Evolutionary conservation across 1,140 invertebrate species (phyloP).

Genomic region (Drosophila pallidifrons): DNA sequence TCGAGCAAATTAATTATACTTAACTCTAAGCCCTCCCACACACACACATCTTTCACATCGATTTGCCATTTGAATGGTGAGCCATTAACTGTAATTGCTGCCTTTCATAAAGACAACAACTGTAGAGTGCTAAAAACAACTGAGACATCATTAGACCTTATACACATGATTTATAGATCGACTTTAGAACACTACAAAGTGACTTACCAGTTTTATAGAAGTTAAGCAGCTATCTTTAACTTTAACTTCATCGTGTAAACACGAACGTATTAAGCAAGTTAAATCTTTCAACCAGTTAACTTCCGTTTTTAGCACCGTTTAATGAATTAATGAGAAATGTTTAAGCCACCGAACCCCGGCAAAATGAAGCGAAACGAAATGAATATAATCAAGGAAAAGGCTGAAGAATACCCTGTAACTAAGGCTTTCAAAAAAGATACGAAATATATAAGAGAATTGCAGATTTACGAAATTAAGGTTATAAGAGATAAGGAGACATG

Average conservation of each 20-base stretch:
- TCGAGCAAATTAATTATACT: slow-evolving; percentile 77
- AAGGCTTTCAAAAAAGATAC: background rate
- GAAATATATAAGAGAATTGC: too few relatives aligned
- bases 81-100: slow-evolving; percentile 73
- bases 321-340: slow-evolving; percentile 66
- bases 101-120: slow-evolving; percentile 57
- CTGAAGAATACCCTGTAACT: slow-evolving; percentile 8
- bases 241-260: background rate
- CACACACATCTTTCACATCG: background rate
- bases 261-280: background rate
- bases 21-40: slow-evolving; percentile 43
- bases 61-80: slow-evolving; percentile 54
- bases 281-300: slow-evolving; percentile 39
- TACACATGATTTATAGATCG: slow-evolving; percentile 33
- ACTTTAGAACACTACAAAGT: background rate
- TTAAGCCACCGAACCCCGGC: slow-evolving; percentile 14
- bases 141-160: slow-evolving; percentile 38
- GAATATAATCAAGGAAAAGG: background rate
- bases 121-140: slow-evolving; percentile 15
- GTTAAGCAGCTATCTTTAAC: too few relatives aligned
- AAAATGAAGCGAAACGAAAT: background rate
- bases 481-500: too few relatives aligned
- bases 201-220: too few relatives aligned
- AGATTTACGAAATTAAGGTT: too few relatives aligned
- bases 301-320: slow-evolving; percentile 66